phyloP scores from a whole-genome alignment of 2,888 invertebrate species.

The Diadegma fenestrale region DNA sequence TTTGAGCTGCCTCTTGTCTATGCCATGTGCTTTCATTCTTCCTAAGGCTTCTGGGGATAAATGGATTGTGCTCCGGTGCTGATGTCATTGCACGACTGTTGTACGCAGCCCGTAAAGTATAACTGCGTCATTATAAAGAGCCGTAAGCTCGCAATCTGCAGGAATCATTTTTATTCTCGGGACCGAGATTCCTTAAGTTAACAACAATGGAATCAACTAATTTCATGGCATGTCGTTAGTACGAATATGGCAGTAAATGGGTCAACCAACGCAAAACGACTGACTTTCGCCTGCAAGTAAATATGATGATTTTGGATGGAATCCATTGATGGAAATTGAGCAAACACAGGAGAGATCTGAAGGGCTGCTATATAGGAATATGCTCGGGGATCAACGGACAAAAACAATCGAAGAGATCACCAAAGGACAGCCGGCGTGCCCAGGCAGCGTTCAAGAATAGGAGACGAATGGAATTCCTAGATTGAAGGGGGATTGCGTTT shows the following conservation, averaged over 20 bases:
- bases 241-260: constrained; percentile 7
- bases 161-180: neutral
- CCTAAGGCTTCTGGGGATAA: neutral
- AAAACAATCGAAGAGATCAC: constrained; percentile 31
- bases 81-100: neutral
- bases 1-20: constrained; percentile 12
- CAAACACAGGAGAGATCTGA: constrained; percentile 27
- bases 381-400: constrained; percentile 24
- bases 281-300: neutral
- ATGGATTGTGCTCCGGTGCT: constrained; percentile 35
- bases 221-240: neutral
- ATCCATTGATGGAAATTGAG: neutral
- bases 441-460: constrained; percentile 35
- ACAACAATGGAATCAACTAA: neutral
- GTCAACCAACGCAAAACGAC: neutral
- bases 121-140: neutral
- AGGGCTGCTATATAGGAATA: neutral
- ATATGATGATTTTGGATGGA: neutral
- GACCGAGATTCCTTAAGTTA: neutral
- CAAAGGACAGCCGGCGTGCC: constrained; percentile 36
- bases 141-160: neutral
- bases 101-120: constrained; percentile 15
- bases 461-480: constrained; percentile 8
- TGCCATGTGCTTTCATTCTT: constrained; percentile 14
- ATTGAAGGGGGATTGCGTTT: constrained; percentile 63